phyloP scores from a whole-genome alignment of 2,888 invertebrate genomes.

The Creontiades dilutus region DNA sequence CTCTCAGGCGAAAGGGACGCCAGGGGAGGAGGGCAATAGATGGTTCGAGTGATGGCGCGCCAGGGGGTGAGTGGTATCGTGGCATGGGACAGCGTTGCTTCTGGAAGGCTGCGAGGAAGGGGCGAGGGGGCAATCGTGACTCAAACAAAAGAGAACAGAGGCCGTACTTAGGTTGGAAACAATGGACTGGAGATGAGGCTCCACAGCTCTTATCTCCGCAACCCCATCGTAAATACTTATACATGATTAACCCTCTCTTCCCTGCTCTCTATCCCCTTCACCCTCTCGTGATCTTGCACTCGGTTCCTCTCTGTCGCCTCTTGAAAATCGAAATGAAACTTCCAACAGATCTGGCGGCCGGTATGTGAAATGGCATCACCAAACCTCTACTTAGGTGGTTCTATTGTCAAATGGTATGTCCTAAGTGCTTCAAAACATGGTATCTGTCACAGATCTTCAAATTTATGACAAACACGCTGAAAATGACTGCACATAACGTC shows the following conservation, averaged over 20 bases:
- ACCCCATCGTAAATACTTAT: slow-evolving; percentile 73
- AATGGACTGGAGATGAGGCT: slow-evolving; percentile 68
- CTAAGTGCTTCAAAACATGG: too few species aligned
- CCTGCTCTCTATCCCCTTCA: neutral
- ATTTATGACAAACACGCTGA: too few species aligned
- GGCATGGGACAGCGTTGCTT: neutral
- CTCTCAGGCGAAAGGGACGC: slow-evolving; percentile 38
- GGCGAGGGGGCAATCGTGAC: slow-evolving; percentile 65
- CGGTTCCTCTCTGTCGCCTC: slow-evolving; percentile 46
- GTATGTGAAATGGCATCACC: too few species aligned
- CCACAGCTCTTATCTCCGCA: slow-evolving; percentile 65
- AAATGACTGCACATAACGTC: too few species aligned
- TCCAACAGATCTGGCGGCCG: neutral
- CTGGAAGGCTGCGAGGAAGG: neutral
- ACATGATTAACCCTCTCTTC: slow-evolving; percentile 72
- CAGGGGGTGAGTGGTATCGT: slow-evolving; percentile 33
- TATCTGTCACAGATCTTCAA: too few species aligned
- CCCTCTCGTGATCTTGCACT: slow-evolving; percentile 3
- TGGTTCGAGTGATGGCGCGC: slow-evolving; percentile 38
- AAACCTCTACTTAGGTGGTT: too few species aligned
- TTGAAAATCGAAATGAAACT: slow-evolving; percentile 44
- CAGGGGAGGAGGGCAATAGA: slow-evolving; percentile 18
- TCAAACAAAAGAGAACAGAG: slow-evolving; percentile 69
- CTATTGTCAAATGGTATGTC: too few species aligned
- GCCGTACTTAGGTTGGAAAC: slow-evolving; percentile 68